phyloP scores from a whole-genome alignment of 2,888 invertebrate species.

The Zeuzera pyrina region DNA sequence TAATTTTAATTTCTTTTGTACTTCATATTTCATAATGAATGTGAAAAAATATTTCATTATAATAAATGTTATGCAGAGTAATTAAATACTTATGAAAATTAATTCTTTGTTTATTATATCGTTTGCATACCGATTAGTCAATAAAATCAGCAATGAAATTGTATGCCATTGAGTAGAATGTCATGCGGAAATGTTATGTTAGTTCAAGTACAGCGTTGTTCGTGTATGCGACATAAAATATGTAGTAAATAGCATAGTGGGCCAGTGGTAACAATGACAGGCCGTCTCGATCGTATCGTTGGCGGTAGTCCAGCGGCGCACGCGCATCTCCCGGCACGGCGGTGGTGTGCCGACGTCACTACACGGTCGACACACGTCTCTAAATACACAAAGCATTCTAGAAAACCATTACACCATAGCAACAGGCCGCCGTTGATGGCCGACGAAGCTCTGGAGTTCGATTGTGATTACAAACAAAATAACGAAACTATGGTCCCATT shows the following conservation, averaged over 20 bases:
- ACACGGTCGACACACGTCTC: constrained; percentile 1
- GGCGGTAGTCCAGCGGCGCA: constrained; percentile 41
- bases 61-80: too few relatives aligned
- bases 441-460: constrained; percentile 7
- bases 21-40: too few relatives aligned
- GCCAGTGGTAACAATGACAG: constrained; percentile 37
- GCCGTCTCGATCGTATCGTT: constrained; percentile 31
- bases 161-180: too few relatives aligned
- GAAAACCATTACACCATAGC: constrained; percentile 31
- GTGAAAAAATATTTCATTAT: too few relatives aligned
- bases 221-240: constrained; percentile 25
- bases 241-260: constrained; percentile 29
- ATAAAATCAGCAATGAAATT: constrained; percentile 9
- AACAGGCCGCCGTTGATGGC: constrained; percentile 19
- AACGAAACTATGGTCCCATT: neutral
- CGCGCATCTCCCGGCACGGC: too few relatives aligned
- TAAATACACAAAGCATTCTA: constrained; percentile 19
- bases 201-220: constrained; percentile 26
- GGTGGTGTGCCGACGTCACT: constrained; percentile 23
- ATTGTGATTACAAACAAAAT: constrained; percentile 2
- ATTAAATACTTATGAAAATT: too few relatives aligned
- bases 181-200: constrained; percentile 24
- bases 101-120: too few relatives aligned
- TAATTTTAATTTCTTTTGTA: too few relatives aligned
- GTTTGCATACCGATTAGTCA: too few relatives aligned